Evolutionary conservation across 2,797 vertebrate genomes (phyloP), one percentile per base, ranked within the genome.

Genomic region (Mustela erminea): DNA sequence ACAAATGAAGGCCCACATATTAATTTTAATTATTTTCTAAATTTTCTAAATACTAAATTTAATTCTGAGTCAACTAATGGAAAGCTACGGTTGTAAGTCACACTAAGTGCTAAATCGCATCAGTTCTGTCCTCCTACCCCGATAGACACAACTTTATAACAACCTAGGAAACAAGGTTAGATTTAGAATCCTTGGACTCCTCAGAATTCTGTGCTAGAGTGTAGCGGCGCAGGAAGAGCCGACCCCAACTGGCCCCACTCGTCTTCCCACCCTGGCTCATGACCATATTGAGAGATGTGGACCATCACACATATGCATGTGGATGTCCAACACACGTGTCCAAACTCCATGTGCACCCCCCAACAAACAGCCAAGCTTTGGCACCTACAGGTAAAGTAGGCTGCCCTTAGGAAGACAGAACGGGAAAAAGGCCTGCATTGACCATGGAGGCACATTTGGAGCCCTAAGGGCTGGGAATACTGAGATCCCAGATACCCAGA

Each of bases 201-300:
- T 62, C 35, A 1, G 21, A 52, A 32, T 54, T 82, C 43, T 82
- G 7, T 68, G 52, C 35, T 75, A 70, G 60, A 56, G 60, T 41
- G 4, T 7, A 54, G 80, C 23, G 1, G 27, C 27, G 1, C 29
- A 32, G 9, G 25, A 66, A 52, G 12, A 52, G 41, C 5, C 0
- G 0, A 7, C 38, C 38, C 58, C 38, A 20, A 46, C 60, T 18
- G 15, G 17, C 38, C n/a, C 21, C 52, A 49, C 21, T 27, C 14
- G 29, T 11, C 74, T 35, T 35, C 15, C 75, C 27, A 38, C 20
- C 32, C 7, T 25, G 4, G 21, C 58, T 78, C 41, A 77, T 17
- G 8, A 8, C 38, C 81, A 7, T 29, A 4, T 43, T 10, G 27
- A 68, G 60, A 85, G 38, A 46, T 2, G 49, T 0, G 29, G 23